Percentiles rank a stretch among this genome's conserved stretches.
phyloP scores from a whole-genome alignment of 2,113 vertebrate genomes.

The Tiliqua scincoides region DNA sequence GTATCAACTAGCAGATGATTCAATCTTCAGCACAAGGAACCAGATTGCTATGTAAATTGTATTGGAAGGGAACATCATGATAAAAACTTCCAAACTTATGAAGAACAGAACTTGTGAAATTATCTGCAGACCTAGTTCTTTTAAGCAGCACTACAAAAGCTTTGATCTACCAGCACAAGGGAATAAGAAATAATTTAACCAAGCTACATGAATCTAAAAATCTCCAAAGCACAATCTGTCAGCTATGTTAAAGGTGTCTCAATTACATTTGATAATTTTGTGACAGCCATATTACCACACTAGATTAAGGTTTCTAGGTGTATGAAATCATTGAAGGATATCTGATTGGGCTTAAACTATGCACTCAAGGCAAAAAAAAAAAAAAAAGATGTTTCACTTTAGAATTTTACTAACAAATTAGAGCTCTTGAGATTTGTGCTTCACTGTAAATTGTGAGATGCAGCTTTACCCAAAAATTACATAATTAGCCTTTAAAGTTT shows the following conservation, averaged over 20 bases:
- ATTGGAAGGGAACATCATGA: conserved; percentile 11
- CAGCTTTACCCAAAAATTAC: neutral
- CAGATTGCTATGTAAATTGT: neutral
- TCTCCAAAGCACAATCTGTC: conserved; percentile 27
- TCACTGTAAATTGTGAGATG: conserved; percentile 16
- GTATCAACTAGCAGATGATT: neutral
- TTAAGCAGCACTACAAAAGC: neutral
- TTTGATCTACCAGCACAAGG: conserved; percentile 25
- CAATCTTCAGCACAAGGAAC: neutral
- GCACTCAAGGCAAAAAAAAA: conserved; percentile 3
- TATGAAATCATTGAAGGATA: neutral
- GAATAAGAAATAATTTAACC: conserved; percentile 45
- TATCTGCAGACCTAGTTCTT: neutral
- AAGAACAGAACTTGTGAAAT: neutral
- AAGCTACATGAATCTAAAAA: conserved; percentile 33
- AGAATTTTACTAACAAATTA: neutral
- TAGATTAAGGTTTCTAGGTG: neutral
- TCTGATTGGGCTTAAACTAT: conserved; percentile 8
- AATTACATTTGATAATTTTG: conserved; percentile 37
- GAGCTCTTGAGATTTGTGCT: neutral
- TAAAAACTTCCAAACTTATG: neutral
- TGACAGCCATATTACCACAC: conserved; percentile 8
- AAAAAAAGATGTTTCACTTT: neutral
- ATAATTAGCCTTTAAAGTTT: neutral
- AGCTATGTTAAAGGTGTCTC: conserved; percentile 33